These are phyloP conservation scores for Leptopterna dolabrata DNA, from an alignment of 2,888 invertebrate species.

Conservation along the genomic window DNA sequence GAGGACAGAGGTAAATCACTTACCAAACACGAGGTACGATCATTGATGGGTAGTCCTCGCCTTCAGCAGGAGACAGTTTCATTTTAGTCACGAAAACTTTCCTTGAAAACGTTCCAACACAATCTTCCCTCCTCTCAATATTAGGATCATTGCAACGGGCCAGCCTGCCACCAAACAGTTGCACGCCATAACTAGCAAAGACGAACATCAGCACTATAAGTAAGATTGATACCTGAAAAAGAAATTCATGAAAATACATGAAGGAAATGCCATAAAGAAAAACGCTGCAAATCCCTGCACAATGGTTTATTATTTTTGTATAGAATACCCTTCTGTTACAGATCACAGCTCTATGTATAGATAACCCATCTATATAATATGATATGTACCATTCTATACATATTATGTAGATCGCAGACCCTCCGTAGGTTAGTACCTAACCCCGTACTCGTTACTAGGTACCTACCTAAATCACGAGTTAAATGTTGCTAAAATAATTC, in stretches of 20 bases:
- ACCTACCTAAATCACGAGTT: too few relatives aligned
- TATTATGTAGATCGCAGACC: too few relatives aligned
- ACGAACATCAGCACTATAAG: constrained; percentile 98
- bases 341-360: too few relatives aligned
- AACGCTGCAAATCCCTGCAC: too few relatives aligned
- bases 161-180: constrained; percentile 94
- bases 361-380: too few relatives aligned
- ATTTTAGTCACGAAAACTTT: constrained; percentile 98
- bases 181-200: constrained; percentile 98
- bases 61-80: constrained; percentile 86
- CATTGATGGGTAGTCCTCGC: constrained; percentile 93
- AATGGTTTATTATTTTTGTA: too few relatives aligned
- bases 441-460: too few relatives aligned
- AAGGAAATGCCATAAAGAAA: too few relatives aligned
- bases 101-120: constrained; percentile 94
- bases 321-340: too few relatives aligned
- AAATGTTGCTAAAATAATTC: too few relatives aligned
- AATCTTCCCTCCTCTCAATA: constrained; percentile 83
- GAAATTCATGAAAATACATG: background rate
- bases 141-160: constrained; percentile 97
- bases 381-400: too few relatives aligned
- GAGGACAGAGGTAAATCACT: constrained; percentile 64
- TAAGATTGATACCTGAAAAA: constrained; percentile 87
- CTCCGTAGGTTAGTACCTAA: too few relatives aligned
- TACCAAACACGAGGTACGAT: constrained; percentile 96